Evolutionary conservation across 64 coral and sea anemone genomes (phyloP).

Genomic region (Pocillopora damicornis): DNA sequence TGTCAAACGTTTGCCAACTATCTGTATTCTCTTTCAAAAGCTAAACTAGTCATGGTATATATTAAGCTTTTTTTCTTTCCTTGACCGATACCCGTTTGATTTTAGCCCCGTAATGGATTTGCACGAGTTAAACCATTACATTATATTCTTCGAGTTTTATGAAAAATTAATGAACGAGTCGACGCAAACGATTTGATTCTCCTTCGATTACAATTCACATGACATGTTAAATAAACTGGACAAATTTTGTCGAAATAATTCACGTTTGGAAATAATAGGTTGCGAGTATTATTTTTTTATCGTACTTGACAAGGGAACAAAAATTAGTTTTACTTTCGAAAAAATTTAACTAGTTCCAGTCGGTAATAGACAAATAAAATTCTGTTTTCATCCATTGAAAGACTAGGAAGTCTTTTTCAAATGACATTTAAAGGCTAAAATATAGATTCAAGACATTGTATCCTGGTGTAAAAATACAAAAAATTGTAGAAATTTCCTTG

Average conservation of each 20-base stretch:
- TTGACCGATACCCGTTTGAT: neutral
- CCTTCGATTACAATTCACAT: conserved; percentile 22
- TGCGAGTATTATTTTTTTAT: neutral
- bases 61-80: neutral
- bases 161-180: conserved; percentile 4
- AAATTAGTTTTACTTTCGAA: neutral
- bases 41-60: neutral
- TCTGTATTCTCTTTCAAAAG: neutral
- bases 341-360: neutral
- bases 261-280: neutral
- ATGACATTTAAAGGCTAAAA: conserved; percentile 30
- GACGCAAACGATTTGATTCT: neutral
- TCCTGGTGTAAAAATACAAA: neutral
- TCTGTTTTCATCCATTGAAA: conserved; percentile 20
- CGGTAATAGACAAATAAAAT: neutral
- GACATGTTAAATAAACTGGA: conserved; percentile 33
- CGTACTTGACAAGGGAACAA: neutral
- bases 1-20: conserved; percentile 7
- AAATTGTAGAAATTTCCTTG: neutral
- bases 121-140: neutral
- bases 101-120: neutral
- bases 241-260: conserved; percentile 30
- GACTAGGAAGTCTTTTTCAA: conserved; percentile 21
- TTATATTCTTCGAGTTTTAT: neutral
- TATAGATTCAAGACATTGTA: conserved; percentile 1